A percentile compares a stretch with the other conserved stretches of the same genome.
These are phyloP conservation scores for Tromatobia lineatoria DNA, from an alignment of 2,888 invertebrate species.

Conservation along the genomic window DNA sequence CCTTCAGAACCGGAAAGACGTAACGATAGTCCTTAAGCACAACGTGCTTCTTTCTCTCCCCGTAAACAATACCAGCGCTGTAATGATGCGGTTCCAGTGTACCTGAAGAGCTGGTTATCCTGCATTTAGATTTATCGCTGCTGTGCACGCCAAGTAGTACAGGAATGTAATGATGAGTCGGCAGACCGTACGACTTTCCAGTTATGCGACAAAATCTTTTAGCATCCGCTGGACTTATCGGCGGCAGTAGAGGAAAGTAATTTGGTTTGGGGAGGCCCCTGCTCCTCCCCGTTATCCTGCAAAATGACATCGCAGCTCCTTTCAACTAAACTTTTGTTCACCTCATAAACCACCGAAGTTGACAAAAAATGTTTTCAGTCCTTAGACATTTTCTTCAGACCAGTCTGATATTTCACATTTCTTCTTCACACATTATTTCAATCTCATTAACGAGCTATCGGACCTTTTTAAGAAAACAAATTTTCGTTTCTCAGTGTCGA, in stretches of 20 bases:
- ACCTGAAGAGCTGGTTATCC: constrained; percentile 89
- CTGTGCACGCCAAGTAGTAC: constrained; percentile 88
- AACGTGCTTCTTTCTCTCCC: constrained; percentile 90
- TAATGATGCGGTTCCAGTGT: constrained; percentile 89
- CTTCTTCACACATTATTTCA: constrained; percentile 3
- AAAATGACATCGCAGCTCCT: constrained; percentile 88
- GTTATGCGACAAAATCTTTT: constrained; percentile 92
- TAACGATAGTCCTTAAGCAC: constrained; percentile 91
- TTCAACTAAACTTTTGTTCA: constrained; percentile 9
- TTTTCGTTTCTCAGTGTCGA: too few species aligned
- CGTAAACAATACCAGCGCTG: constrained; percentile 87
- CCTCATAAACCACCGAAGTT: constrained; percentile 8
- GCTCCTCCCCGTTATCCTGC: constrained; percentile 93
- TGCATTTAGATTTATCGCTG: constrained; percentile 87
- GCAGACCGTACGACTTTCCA: constrained; percentile 91
- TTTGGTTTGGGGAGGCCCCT: constrained; percentile 93
- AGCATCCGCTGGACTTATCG: constrained; percentile 94
- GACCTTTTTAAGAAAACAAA: background rate
- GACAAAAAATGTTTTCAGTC: background rate
- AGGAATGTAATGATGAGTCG: constrained; percentile 93
- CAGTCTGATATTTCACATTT: background rate
- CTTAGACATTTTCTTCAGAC: background rate
- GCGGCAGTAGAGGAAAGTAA: constrained; percentile 93
- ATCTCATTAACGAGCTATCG: too few species aligned
- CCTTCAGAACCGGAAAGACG: constrained; percentile 91